Evolutionary conservation across 2,797 vertebrate species (phyloP), one percentile per base, ranked within the genome.

Genomic region (Coregonus suidteri): DNA sequence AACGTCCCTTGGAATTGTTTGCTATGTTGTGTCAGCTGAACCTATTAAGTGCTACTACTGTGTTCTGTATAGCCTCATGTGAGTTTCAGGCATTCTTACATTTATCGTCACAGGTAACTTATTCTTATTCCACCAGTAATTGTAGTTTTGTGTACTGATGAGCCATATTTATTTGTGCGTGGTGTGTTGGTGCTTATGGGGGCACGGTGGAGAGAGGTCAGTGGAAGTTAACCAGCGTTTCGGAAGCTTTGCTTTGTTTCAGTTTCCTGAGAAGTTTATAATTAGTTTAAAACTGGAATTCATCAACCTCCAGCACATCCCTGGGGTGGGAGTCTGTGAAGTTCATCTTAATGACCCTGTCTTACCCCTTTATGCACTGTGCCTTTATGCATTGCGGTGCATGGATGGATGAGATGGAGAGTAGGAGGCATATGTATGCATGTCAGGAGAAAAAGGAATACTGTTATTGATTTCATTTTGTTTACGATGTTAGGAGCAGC

Each of bases 261-360:
- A 81, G 77, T 88, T 89, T 87, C 88, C 90, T 81, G 87, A 88
- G 84, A 91, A 92, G 88, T 92, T 90, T 88, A 91, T 92, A 86
- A 89, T 91, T 92, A 90, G 91, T 88, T 89, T 81, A 90, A 91
- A 91, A 91, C 85, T 88, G 78, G 83, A 89, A 87, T 91, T 92
- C 87, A 85, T 89, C 91, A 91, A 90, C 88, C 89, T 85, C 84
- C 88, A 88, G 82, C 84, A 5, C 75, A 80, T 92, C 92, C 90
- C 91, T 78, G 73, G 90, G 82, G 91, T 88, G 83, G 77, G 86
- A 84, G 80, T 81, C 84, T 90, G 88, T 92, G 89, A 90, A 90
- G 91, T 88, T 91, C 81, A 89, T 90, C 82, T 81, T 93, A 92
- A 93, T 91, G 89, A 93, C 90, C 84, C 76, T 79, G 71, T 74